phyloP scores from a whole-genome alignment of 2,888 invertebrate species.

The Ochropleura leucogaster region DNA sequence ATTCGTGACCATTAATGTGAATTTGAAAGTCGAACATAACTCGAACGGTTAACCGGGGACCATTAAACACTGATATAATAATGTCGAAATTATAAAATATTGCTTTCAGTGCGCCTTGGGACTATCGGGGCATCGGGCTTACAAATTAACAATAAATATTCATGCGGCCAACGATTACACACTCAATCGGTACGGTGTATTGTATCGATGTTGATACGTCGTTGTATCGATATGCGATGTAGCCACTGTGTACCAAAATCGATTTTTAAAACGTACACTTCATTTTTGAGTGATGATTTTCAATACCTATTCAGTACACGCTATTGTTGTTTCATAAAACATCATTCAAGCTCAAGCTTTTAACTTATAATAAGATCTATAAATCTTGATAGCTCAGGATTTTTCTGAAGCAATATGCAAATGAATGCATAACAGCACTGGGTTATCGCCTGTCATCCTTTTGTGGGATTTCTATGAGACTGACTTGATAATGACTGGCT shows the following conservation, averaged over 20 bases:
- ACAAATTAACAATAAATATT: constrained; percentile 89
- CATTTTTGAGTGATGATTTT: constrained; percentile 65
- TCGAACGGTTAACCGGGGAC: constrained; percentile 76
- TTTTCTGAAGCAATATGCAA: constrained; percentile 43
- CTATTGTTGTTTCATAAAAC: constrained; percentile 45
- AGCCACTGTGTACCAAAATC: constrained; percentile 71
- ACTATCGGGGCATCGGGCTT: constrained; percentile 81
- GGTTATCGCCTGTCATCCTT: constrained; percentile 28
- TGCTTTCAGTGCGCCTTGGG: constrained; percentile 81
- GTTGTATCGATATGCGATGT: constrained; percentile 69
- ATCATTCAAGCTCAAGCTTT: constrained; percentile 36
- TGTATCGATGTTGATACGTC: constrained; percentile 51
- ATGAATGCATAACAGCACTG: constrained; percentile 41
- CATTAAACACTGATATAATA: constrained; percentile 82
- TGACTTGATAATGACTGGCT: constrained; percentile 17
- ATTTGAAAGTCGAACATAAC: constrained; percentile 76
- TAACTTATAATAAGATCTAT: constrained; percentile 23
- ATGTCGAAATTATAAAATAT: constrained; percentile 84
- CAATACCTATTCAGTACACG: constrained; percentile 53
- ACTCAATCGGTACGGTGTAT: constrained; percentile 66
- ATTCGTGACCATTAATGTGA: constrained; percentile 78
- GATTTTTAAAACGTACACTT: constrained; percentile 70
- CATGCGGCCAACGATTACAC: constrained; percentile 79
- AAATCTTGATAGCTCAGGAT: constrained; percentile 42
- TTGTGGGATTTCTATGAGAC: constrained; percentile 27